Base-by-base conservation (phyloP, 2,797 vertebrate species). In the Alcedo quadribrachys region DNA sequence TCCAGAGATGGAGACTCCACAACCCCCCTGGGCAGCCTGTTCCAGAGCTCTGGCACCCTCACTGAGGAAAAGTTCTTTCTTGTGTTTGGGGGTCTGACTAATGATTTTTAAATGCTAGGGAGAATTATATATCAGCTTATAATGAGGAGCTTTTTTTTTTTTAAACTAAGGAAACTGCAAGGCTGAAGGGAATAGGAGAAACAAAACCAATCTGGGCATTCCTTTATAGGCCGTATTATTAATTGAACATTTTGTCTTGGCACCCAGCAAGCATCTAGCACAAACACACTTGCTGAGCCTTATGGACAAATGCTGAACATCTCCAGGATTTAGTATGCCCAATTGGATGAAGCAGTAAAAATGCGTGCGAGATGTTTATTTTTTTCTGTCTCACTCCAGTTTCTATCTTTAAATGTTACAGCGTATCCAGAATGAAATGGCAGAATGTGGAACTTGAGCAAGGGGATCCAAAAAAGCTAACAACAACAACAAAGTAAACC, bases 281-380 rank as follows among this genome's bases (percentile, higher is more conserved):
- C 75, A 80, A 90, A 85, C 81, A 90, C 21, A n/a, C 68, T 95
- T 92, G 81, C 53, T 90, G 73, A 85, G 81, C 89, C 86, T 90
- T 92, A 66, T 85, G 84, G 66, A 90, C 86, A 87, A 75, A 82
- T 48, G 68, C 68, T 89, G 79, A 68, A 50, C 25, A 43, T 85
- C 87, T 90, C 73, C 51, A 54, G 37, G 42, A 62, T 87, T 82
- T n/a, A 58, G 50, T 43, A 61, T 80, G 60, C 65, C 65, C 54
- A 32, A 13, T 40, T 93, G 76, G 54, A 83, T 74, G 62, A 74
- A 80, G 50, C 79, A 89, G 46, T 78, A 63, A 87, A 88, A 94
- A 62, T 58, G 76, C 62, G 77, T 60, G 5, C 5, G 43, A 78
- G 33, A 43, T 25, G 57, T n/a, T 89, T 80, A 61, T 67, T 74